Evolutionary conservation across 2,888 invertebrate species (phyloP), one percentile per base, ranked within the genome.

Genomic region (Kryphioiulus occultus): DNA sequence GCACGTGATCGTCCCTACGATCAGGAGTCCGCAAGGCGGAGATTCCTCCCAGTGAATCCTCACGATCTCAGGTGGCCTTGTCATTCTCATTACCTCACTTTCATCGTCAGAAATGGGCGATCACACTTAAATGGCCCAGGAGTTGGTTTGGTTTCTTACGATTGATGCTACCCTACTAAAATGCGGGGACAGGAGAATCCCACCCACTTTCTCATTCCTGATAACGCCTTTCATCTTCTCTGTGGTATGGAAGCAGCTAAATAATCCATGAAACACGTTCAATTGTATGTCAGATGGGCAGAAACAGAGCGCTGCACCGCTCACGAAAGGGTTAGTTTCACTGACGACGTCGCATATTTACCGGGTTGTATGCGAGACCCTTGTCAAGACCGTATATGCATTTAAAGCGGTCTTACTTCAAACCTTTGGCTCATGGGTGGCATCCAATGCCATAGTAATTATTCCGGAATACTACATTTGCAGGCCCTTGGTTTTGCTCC

Each of bases 51-150:
- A 22, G 82, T 84, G 30, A 85, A 88, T 87, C 88, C 87, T 53
- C 83, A 88, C 39, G 88, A 88, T 87, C 68, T 88, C 44, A 88
- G 88, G 88, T 88, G 39, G 39, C 85, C 39, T 42, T 85, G 59
- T 86, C 59, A 53, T 86, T 86, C 86, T 86, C 42, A 86, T 86
- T 86, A 47, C 47, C 53, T 86, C 53, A 35, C 86, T 47, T 53
- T 86, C 85, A 85, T 42, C 85, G 85, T 85, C 44, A 85, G 39
- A 85, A 85, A 85, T 85, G 85, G 44, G 39, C 85, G 17, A 15
- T 85, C 85, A 12, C 85, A 44, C n/a, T 47, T 86, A 86, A 39
- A 47, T 12, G 85, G 85, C 42, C 39, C 85, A 19, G 85, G 85
- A 85, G 35, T 78, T 78, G 78, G 78, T 78, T 78, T 78, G 26